Percentiles rank a stretch among this genome's conserved stretches.
These are phyloP conservation scores for Cantharis rustica DNA, from an alignment of 2,888 invertebrate genomes.

Conservation along the genomic window DNA sequence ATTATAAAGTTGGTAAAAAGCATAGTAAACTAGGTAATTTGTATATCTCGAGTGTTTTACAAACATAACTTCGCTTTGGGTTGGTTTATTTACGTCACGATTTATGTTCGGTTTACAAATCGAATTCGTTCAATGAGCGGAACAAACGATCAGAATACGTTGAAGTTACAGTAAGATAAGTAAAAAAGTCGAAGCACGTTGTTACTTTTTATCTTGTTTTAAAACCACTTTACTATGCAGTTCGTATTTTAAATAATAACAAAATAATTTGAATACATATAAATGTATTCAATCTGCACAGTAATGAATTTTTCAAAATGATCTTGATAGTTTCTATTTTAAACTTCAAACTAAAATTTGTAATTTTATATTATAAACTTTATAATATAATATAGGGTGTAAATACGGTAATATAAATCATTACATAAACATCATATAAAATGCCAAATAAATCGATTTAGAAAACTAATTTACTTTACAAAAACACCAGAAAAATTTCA, in stretches of 20 bases:
- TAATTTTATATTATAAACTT: too few species aligned
- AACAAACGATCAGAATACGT: background rate
- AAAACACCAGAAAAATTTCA: too few species aligned
- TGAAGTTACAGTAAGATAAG: background rate
- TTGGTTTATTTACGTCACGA: background rate
- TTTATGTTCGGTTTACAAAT: background rate
- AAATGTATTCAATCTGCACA: background rate
- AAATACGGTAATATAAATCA: too few species aligned
- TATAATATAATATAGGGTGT: too few species aligned
- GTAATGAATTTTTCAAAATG: background rate
- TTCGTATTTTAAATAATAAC: background rate
- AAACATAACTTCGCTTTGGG: background rate
- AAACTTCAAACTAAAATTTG: too few species aligned
- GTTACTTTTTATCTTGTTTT: background rate
- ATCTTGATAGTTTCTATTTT: background rate
- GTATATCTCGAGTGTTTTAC: background rate
- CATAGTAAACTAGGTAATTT: background rate
- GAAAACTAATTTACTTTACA: too few species aligned
- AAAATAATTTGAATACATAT: background rate
- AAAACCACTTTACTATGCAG: background rate
- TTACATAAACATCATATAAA: too few species aligned
- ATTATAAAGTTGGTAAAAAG: background rate
- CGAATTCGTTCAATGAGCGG: background rate
- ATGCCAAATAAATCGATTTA: too few species aligned
- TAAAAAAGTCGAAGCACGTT: background rate